phyloP scores from a whole-genome alignment of 2,888 invertebrate species.

The Pegoplata infirma region DNA sequence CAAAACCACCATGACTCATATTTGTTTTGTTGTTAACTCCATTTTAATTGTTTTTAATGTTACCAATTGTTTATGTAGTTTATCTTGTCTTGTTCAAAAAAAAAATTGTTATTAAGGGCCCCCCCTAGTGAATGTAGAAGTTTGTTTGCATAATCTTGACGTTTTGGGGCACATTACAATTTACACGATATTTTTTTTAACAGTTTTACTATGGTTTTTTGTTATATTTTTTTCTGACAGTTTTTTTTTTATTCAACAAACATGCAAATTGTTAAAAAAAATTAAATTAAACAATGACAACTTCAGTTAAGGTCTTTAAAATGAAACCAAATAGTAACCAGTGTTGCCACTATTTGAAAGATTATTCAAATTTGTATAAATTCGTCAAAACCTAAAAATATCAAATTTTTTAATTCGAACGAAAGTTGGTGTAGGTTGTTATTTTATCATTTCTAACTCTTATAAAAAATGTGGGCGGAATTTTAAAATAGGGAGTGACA shows the following conservation, averaged over 20 bases:
- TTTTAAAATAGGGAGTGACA: too few relatives aligned
- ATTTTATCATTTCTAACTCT: too few relatives aligned
- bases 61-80: neutral
- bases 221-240: too few relatives aligned
- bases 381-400: too few relatives aligned
- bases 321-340: too few relatives aligned
- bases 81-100: neutral
- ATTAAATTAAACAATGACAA: slow-evolving; percentile 23
- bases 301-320: slow-evolving; percentile 18
- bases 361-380: too few relatives aligned
- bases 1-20: neutral
- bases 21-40: neutral
- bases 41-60: neutral
- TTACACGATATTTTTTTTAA: slow-evolving; percentile 24
- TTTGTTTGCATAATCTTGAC: neutral
- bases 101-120: slow-evolving; percentile 5
- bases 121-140: slow-evolving; percentile 4
- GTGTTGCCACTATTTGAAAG: too few relatives aligned
- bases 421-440: too few relatives aligned
- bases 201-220: neutral
- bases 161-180: slow-evolving; percentile 34
- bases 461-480: too few relatives aligned
- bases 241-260: neutral
- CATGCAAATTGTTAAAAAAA: slow-evolving; percentile 21
- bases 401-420: too few relatives aligned